These are phyloP conservation scores for Neodon shergylaensis DNA, from an alignment of 2,113 vertebrate species.

Conservation along the genomic window DNA sequence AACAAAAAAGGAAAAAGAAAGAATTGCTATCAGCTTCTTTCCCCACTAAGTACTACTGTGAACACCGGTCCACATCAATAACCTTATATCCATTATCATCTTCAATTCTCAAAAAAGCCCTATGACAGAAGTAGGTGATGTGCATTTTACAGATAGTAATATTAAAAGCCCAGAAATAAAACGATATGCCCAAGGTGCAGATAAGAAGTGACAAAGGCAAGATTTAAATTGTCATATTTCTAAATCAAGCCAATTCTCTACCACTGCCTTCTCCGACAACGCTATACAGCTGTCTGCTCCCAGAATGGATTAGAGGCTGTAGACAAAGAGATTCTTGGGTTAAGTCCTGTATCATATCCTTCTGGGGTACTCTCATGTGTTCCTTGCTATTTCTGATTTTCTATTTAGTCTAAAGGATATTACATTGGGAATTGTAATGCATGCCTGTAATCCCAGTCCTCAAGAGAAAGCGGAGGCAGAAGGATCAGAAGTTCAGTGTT, in stretches of 20 bases:
- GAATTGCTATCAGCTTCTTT: constrained; percentile 11
- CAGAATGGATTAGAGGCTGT: constrained; percentile 23
- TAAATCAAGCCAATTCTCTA: constrained; percentile 38
- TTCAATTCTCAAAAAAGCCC: constrained; percentile 49
- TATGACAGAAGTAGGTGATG: constrained; percentile 33
- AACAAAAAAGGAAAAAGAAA: background rate
- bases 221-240: constrained; percentile 14
- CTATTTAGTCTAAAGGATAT: background rate
- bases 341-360: constrained; percentile 31
- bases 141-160: constrained; percentile 21
- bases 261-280: background rate
- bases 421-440: background rate
- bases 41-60: constrained; percentile 31
- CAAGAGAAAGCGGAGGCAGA: background rate
- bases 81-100: constrained; percentile 32
- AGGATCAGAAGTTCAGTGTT: background rate
- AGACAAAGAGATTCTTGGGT: constrained; percentile 27
- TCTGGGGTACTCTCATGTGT: background rate
- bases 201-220: background rate
- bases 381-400: constrained; percentile 1
- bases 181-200: background rate
- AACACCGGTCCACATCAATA: constrained; percentile 33
- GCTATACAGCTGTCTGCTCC: background rate
- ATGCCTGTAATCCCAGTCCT: background rate
- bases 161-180: constrained; percentile 39